A percentile compares a stretch with the other conserved stretches of the same genome.
Evolutionary conservation across 1,140 invertebrate species (phyloP).

Genomic region (Teleopsis dalmanni): DNA sequence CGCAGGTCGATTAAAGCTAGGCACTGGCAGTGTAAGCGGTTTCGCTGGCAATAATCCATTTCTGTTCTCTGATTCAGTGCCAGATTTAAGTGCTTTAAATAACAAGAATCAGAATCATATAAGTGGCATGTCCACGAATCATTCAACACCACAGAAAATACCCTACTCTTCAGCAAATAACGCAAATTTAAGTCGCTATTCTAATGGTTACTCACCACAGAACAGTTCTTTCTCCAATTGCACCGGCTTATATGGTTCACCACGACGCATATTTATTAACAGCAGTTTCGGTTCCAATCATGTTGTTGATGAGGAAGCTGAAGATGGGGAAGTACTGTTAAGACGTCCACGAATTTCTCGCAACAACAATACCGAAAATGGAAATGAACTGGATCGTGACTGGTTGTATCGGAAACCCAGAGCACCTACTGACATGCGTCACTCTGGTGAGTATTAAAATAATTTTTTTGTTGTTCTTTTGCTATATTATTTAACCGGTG

Average conservation of each 20-base stretch:
- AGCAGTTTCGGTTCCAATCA: conserved; percentile 38
- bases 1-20: conserved; percentile 30
- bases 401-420: conserved; percentile 41
- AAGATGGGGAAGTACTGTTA: conserved; percentile 37
- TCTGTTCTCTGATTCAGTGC: conserved; percentile 40
- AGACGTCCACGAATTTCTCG: conserved; percentile 30
- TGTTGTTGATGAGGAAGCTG: conserved; percentile 40
- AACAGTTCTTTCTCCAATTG: conserved; percentile 36
- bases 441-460: conserved; percentile 35
- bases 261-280: conserved; percentile 37
- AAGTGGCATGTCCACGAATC: conserved; percentile 40
- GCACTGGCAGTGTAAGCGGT: conserved; percentile 34
- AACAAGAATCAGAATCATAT: conserved; percentile 40
- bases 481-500: no score
- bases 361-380: conserved; percentile 36
- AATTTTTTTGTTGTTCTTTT: no score
- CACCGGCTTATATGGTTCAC: conserved; percentile 30
- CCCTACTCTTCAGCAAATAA: conserved; percentile 24
- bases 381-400: conserved; percentile 38
- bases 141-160: conserved; percentile 41
- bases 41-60: conserved; percentile 40
- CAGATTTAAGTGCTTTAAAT: conserved; percentile 39
- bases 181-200: conserved; percentile 35
- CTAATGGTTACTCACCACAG: conserved; percentile 35
- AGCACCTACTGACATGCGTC: conserved; percentile 39